These are phyloP conservation scores for Ailuropoda melanoleuca DNA, from an alignment of 2,113 vertebrate genomes.

Conservation along the genomic window DNA sequence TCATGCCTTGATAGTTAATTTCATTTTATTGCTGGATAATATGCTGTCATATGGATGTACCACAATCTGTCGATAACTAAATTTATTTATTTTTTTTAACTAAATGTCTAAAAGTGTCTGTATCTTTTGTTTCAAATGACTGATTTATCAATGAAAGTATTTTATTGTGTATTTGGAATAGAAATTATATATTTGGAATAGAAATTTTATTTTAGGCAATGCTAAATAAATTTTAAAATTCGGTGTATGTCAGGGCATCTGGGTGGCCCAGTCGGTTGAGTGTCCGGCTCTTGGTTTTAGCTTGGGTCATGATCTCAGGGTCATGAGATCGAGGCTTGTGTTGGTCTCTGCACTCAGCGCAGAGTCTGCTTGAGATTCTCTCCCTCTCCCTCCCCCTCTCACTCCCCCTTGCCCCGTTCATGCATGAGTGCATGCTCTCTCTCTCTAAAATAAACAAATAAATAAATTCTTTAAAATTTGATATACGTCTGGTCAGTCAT, in stretches of 20 bases:
- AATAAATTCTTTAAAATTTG: background rate
- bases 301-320: background rate
- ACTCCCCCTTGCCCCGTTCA: background rate
- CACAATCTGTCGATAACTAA: background rate
- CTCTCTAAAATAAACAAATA: background rate
- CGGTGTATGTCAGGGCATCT: background rate
- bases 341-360: background rate
- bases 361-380: background rate
- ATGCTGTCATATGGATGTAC: background rate
- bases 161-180: background rate
- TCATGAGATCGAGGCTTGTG: background rate
- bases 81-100: background rate
- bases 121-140: background rate
- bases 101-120: background rate
- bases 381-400: background rate
- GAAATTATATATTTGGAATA: background rate
- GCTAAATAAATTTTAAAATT: slow-evolving; percentile 15
- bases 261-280: background rate
- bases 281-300: background rate
- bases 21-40: background rate
- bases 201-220: background rate
- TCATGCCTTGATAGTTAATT: background rate
- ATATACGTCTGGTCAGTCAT: background rate
- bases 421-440: background rate
- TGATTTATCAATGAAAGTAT: background rate